Conservation (phyloP, 2,888 invertebrate genomes). For the Chrysina gloriosa region DNA sequence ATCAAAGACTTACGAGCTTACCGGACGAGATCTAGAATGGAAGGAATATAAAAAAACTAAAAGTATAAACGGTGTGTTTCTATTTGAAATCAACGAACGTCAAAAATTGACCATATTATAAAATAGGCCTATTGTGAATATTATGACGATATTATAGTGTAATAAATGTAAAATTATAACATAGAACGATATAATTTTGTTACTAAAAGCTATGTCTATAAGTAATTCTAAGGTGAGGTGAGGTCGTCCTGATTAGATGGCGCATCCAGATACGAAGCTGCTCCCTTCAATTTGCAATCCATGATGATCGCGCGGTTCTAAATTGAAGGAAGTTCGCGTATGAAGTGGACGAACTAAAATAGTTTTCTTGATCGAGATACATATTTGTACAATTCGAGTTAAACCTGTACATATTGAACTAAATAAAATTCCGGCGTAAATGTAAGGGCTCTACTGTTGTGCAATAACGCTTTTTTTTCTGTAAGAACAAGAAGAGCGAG, state of each 20-base stretch:
- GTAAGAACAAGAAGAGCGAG: constrained; percentile 37
- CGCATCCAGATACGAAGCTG: too few relatives aligned
- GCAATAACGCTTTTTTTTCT: constrained; percentile 53
- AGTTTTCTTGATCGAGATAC: too few relatives aligned
- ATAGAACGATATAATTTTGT: constrained; percentile 40
- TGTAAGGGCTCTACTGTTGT: constrained; percentile 55
- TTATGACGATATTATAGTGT: constrained; percentile 4
- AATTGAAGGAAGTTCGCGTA: too few relatives aligned
- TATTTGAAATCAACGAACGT: constrained; percentile 50
- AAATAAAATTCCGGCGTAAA: constrained; percentile 40
- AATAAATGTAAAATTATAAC: constrained; percentile 43
- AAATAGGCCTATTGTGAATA: constrained; percentile 47
- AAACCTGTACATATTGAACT: constrained; percentile 32
- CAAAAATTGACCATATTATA: constrained; percentile 43
- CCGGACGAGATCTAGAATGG: constrained; percentile 37
- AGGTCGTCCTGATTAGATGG: background rate
- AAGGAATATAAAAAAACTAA: constrained; percentile 28
- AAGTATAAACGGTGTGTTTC: constrained; percentile 31
- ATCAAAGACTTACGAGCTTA: constrained; percentile 54
- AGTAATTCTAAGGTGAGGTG: background rate
- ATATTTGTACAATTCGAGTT: constrained; percentile 33
- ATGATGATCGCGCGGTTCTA: too few relatives aligned
- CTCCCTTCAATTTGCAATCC: too few relatives aligned
- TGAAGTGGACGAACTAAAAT: too few relatives aligned
- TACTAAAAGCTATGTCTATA: constrained; percentile 28